A percentile compares a stretch with the other conserved stretches of the same genome.
phyloP scores from a whole-genome alignment of 2,888 invertebrate genomes.

The Tachina grossa region DNA sequence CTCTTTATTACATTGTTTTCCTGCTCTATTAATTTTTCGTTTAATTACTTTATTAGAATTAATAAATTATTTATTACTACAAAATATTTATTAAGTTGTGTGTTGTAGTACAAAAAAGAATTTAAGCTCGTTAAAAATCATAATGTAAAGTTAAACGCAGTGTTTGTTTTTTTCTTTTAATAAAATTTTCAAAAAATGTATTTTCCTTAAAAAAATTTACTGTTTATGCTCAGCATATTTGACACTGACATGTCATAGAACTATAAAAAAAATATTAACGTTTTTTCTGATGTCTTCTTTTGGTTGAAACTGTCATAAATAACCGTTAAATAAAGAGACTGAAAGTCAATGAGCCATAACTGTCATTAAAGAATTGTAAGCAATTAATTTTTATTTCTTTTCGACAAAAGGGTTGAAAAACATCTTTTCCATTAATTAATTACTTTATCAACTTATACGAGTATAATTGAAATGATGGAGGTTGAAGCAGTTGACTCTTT shows the following conservation, averaged over 20 bases:
- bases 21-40: background rate
- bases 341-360: conserved; percentile 63
- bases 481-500: conserved; percentile 22
- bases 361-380: conserved; percentile 59
- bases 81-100: background rate
- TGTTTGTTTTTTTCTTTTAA: background rate
- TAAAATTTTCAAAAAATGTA: background rate
- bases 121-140: background rate
- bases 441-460: conserved; percentile 50
- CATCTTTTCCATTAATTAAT: conserved; percentile 50
- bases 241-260: conserved; percentile 22
- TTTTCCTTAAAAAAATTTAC: background rate
- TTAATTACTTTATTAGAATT: conserved; percentile 40
- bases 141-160: background rate
- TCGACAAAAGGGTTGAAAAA: conserved; percentile 58
- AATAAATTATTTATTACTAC: conserved; percentile 17
- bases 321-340: conserved; percentile 46
- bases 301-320: conserved; percentile 54
- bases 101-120: background rate
- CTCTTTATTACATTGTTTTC: background rate
- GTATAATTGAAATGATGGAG: conserved; percentile 28
- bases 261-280: conserved; percentile 11
- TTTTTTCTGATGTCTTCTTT: conserved; percentile 49
- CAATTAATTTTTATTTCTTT: conserved; percentile 62
- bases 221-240: background rate